phyloP scores from a whole-genome alignment of 2,113 vertebrate genomes.

The Sinocyclocheilus anshuiensis region DNA sequence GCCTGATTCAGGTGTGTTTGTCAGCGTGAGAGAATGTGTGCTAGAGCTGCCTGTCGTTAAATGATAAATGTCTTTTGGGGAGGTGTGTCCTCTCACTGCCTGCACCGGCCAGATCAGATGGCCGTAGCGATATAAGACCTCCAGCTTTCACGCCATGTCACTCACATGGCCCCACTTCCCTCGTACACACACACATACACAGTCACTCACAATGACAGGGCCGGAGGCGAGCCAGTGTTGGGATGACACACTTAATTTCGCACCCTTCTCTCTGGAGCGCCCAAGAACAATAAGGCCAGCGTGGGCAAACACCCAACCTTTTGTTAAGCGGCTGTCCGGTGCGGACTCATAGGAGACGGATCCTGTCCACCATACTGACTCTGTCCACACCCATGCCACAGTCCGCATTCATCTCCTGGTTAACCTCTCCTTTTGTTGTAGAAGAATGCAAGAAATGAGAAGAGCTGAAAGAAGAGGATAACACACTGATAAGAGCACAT shows the following conservation, averaged over 20 bases:
- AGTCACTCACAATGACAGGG: conserved; percentile 37
- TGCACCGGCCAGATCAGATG: conserved; percentile 79
- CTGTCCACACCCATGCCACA: conserved; percentile 27
- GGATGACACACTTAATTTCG: conserved; percentile 75
- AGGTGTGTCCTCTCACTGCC: conserved; percentile 59
- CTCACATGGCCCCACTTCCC: conserved; percentile 50
- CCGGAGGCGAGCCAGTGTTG: conserved; percentile 48
- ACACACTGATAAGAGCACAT: conserved; percentile 65
- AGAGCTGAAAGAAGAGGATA: conserved; percentile 52
- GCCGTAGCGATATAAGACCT: conserved; percentile 66
- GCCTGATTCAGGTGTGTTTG: conserved; percentile 5
- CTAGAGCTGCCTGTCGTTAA: conserved; percentile 19
- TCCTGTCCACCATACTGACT: conserved; percentile 43
- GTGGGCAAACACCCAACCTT: conserved; percentile 61
- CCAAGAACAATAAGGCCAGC: conserved; percentile 68
- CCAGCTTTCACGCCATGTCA: conserved; percentile 58
- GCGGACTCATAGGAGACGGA: conserved; percentile 17
- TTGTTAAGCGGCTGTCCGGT: conserved; percentile 52
- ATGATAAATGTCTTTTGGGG: conserved; percentile 86
- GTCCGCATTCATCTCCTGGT: conserved; percentile 41
- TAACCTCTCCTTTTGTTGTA: conserved; percentile 44
- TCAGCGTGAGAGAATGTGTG: conserved; percentile 33
- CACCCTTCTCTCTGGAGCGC: conserved; percentile 55
- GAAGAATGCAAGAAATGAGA: conserved; percentile 35
- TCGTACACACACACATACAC: conserved; percentile 6